Evolutionary conservation across 2,113 vertebrate genomes (phyloP).

Genomic region (cattle (Bos taurus)): DNA sequence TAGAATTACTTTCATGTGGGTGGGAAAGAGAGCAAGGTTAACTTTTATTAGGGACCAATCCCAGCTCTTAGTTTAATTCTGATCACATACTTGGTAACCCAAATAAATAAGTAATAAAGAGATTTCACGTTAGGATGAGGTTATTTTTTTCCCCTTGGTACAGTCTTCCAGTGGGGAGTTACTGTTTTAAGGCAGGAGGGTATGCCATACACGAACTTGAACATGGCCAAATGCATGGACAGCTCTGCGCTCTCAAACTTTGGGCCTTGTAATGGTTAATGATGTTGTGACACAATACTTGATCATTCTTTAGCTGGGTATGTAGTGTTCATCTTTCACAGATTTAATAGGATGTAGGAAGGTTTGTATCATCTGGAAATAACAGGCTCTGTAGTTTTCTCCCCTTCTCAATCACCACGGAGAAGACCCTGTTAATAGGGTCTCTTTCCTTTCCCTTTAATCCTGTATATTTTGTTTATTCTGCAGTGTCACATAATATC

Average conservation of each 20-base stretch:
- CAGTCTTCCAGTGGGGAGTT: constrained; percentile 39
- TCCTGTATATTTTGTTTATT: neutral
- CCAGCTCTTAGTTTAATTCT: constrained; percentile 86
- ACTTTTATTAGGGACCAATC: constrained; percentile 86
- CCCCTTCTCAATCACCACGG: neutral
- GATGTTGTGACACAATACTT: neutral
- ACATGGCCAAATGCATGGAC: neutral
- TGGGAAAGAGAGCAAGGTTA: constrained; percentile 85
- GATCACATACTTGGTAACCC: constrained; percentile 85
- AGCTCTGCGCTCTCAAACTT: neutral
- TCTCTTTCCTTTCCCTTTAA: neutral
- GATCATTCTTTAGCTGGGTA: constrained; percentile 20
- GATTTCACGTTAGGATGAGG: constrained; percentile 79
- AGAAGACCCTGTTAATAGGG: neutral
- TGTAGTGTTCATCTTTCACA: constrained; percentile 25
- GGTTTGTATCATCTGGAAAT: constrained; percentile 18
- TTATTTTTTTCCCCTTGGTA: constrained; percentile 54
- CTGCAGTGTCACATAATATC: neutral
- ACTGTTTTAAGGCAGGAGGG: constrained; percentile 37
- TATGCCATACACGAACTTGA: neutral
- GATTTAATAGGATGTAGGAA: neutral
- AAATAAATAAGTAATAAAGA: constrained; percentile 83
- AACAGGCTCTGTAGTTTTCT: neutral
- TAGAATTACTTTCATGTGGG: constrained; percentile 89
- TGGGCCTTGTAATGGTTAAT: neutral